A percentile compares a stretch with the other conserved stretches of the same genome.
phyloP scores from a whole-genome alignment of 1,140 invertebrate species.

The Zaprionus davidi region DNA sequence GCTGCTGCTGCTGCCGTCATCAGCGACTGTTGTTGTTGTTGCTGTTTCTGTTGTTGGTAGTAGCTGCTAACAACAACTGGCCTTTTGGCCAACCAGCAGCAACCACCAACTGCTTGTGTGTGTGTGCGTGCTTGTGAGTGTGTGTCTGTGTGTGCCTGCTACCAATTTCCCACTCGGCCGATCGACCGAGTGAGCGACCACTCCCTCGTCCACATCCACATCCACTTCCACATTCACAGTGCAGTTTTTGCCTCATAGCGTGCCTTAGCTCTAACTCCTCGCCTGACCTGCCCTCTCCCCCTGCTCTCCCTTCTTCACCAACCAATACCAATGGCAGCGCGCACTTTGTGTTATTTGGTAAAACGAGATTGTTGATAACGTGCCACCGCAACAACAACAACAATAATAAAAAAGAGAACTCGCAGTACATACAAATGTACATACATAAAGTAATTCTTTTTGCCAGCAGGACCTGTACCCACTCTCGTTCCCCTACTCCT shows the following conservation, averaged over 20 bases:
- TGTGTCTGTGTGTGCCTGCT: slow-evolving; percentile 29
- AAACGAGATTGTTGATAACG: slow-evolving; percentile 81
- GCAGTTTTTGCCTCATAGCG: slow-evolving; percentile 46
- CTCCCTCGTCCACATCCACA: slow-evolving; percentile 64
- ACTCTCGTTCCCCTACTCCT: background rate
- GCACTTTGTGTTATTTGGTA: slow-evolving; percentile 80
- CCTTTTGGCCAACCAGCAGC: slow-evolving; percentile 75
- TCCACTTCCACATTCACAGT: slow-evolving; percentile 29
- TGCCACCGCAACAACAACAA: slow-evolving; percentile 54
- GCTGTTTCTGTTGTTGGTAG: slow-evolving; percentile 29
- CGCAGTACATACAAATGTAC: slow-evolving; percentile 47
- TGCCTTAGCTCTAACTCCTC: slow-evolving; percentile 31
- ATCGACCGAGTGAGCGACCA: slow-evolving; percentile 62
- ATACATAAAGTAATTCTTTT: slow-evolving; percentile 41
- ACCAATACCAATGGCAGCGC: slow-evolving; percentile 56
- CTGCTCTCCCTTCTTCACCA: background rate
- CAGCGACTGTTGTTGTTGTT: slow-evolving; percentile 38
- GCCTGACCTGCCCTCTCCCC: background rate
- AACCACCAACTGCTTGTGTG: slow-evolving; percentile 60
- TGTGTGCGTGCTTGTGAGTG: background rate
- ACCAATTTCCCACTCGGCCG: slow-evolving; percentile 73
- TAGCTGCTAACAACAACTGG: slow-evolving; percentile 38
- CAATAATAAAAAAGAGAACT: slow-evolving; percentile 47
- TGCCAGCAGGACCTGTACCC: slow-evolving; percentile 51
- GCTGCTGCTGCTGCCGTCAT: slow-evolving; percentile 63